These are phyloP conservation scores for Tupaia chinensis DNA, from an alignment of 2,113 vertebrate genomes.

Conservation along the genomic window DNA sequence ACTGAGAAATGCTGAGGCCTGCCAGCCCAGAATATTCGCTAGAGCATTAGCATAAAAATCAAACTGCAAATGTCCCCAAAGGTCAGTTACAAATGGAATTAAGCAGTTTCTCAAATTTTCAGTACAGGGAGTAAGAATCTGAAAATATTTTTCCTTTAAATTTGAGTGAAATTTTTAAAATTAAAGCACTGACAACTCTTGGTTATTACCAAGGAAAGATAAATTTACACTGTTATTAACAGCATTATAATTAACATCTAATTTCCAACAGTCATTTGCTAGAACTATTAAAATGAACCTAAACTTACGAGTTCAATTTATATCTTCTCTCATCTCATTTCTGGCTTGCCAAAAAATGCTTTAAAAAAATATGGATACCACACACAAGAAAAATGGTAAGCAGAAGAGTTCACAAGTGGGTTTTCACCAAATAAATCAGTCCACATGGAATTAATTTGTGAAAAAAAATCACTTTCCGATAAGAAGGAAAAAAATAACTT, in stretches of 20 bases:
- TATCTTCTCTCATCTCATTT: not conserved
- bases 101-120: not conserved
- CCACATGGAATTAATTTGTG: not conserved
- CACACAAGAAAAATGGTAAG: not conserved
- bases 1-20: not conserved
- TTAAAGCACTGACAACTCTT: not conserved
- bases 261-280: not conserved
- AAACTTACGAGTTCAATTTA: not conserved
- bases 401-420: not conserved
- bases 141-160: not conserved
- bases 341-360: not conserved
- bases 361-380: not conserved
- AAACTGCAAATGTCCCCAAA: not conserved
- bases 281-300: not conserved
- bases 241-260: not conserved
- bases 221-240: not conserved
- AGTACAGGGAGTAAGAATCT: not conserved
- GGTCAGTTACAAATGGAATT: not conserved
- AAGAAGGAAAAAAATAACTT: not conserved
- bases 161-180: constrained; percentile 2
- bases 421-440: not conserved
- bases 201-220: not conserved
- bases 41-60: not conserved
- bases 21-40: not conserved
- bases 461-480: not conserved